Conservation (phyloP, 2,888 invertebrate species). For the Drosophila helvetica region DNA sequence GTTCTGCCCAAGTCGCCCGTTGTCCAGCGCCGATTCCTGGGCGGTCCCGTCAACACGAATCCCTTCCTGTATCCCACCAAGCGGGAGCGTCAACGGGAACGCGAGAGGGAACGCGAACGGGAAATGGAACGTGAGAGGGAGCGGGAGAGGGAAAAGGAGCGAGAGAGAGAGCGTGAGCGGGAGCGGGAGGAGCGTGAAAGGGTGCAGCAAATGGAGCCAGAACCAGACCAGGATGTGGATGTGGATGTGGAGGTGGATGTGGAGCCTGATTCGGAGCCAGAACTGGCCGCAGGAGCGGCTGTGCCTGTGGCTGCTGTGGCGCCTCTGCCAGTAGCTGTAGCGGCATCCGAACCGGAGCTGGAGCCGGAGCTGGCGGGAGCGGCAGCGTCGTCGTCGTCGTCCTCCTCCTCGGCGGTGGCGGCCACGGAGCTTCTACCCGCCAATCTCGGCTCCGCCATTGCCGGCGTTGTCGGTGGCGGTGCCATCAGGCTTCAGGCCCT, state of each 20-base stretch:
- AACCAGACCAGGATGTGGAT: constrained; percentile 3
- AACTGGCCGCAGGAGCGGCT: constrained; percentile 40
- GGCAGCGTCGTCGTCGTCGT: constrained; percentile 14
- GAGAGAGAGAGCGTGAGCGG: constrained; percentile 3
- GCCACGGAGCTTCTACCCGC: constrained; percentile 64
- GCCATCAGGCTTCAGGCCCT: constrained; percentile 84
- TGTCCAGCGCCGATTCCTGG: constrained; percentile 57
- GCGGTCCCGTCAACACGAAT: constrained; percentile 70
- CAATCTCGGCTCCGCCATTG: constrained; percentile 83
- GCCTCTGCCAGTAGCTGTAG: constrained; percentile 38
- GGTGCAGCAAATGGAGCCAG: constrained; percentile 1
- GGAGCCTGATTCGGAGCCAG: constrained; percentile 6
- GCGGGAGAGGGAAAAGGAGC: background rate
- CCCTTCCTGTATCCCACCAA: constrained; percentile 77
- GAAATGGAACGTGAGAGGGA: constrained; percentile 17
- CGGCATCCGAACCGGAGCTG: constrained; percentile 12
- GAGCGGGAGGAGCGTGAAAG: constrained; percentile 9
- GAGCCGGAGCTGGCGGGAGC: constrained; percentile 47
- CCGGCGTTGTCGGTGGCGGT: constrained; percentile 84
- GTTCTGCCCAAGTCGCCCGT: constrained; percentile 64
- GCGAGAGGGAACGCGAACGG: constrained; percentile 9
- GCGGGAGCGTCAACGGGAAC: constrained; percentile 17
- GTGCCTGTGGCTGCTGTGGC: constrained; percentile 5
- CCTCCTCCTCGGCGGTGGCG: constrained; percentile 44
- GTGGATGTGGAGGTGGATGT: constrained; percentile 9